These are phyloP conservation scores for Epinephelus awoara DNA, from an alignment of 2,797 vertebrate species.

Conservation along the genomic window DNA sequence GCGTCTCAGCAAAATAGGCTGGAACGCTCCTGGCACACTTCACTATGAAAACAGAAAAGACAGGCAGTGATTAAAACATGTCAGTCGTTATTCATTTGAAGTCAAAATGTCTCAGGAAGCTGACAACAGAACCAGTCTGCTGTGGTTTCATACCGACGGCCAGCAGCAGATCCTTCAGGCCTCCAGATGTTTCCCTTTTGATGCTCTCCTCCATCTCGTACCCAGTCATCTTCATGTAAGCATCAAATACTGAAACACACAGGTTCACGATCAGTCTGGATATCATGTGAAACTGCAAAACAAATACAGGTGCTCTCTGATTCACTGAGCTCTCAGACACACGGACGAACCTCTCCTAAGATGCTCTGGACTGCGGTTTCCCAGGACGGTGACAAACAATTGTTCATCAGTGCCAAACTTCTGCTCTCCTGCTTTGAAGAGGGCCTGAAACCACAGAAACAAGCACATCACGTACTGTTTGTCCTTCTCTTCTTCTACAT, in stretches of 20 bases:
- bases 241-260: slow-evolving; percentile 90
- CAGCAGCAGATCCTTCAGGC: slow-evolving; percentile 89
- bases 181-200: slow-evolving; percentile 92
- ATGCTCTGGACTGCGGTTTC: slow-evolving; percentile 92
- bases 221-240: slow-evolving; percentile 95
- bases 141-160: slow-evolving; percentile 89
- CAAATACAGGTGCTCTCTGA: not conserved
- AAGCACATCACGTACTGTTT: not conserved
- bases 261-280: slow-evolving; percentile 5
- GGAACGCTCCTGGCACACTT: slow-evolving; percentile 93
- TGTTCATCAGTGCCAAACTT: slow-evolving; percentile 97
- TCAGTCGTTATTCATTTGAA: not conserved
- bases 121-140: not conserved
- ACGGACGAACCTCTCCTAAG: slow-evolving; percentile 89
- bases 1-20: slow-evolving; percentile 93
- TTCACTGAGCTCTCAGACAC: not conserved
- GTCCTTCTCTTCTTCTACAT: not conserved
- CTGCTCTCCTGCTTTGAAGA: slow-evolving; percentile 94
- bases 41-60: slow-evolving; percentile 79
- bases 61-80: not conserved
- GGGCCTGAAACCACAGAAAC: slow-evolving; percentile 78
- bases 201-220: slow-evolving; percentile 97
- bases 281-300: not conserved
- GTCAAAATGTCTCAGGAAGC: not conserved
- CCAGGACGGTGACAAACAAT: slow-evolving; percentile 95